phyloP scores from a whole-genome alignment of 2,113 vertebrate genomes.

The Psophia crepitans region DNA sequence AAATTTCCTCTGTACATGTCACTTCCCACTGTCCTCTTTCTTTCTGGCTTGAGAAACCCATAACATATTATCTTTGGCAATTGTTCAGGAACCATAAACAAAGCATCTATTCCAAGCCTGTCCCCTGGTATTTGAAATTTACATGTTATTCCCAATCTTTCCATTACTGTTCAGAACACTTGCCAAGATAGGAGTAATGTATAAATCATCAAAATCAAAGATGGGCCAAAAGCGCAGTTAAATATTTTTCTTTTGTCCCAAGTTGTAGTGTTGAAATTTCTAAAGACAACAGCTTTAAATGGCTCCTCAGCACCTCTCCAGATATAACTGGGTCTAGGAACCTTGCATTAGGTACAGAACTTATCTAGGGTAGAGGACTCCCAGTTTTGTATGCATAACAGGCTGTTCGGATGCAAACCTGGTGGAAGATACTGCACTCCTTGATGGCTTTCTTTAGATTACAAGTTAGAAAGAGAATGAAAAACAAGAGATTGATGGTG shows the following conservation, averaged over 20 bases:
- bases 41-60: neutral
- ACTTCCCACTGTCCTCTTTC: neutral
- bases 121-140: slow-evolving; percentile 32
- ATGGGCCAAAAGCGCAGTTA: neutral
- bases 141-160: slow-evolving; percentile 11
- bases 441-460: neutral
- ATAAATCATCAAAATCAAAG: slow-evolving; percentile 19
- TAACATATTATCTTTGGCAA: slow-evolving; percentile 47
- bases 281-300: neutral
- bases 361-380: neutral
- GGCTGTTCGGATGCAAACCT: neutral
- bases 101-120: neutral
- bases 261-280: neutral
- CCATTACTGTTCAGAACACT: neutral
- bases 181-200: slow-evolving; percentile 1
- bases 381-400: neutral
- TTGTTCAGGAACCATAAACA: slow-evolving; percentile 24
- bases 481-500: neutral
- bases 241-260: neutral
- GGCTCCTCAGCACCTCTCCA: neutral
- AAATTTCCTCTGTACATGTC: slow-evolving; percentile 3
- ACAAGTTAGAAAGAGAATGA: neutral
- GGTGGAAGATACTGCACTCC: neutral
- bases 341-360: neutral
- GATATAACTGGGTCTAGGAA: neutral